A percentile compares a stretch with the other conserved stretches of the same genome.
phyloP scores from a whole-genome alignment of 2,888 invertebrate species.

The Falcaria lacertinaria region DNA sequence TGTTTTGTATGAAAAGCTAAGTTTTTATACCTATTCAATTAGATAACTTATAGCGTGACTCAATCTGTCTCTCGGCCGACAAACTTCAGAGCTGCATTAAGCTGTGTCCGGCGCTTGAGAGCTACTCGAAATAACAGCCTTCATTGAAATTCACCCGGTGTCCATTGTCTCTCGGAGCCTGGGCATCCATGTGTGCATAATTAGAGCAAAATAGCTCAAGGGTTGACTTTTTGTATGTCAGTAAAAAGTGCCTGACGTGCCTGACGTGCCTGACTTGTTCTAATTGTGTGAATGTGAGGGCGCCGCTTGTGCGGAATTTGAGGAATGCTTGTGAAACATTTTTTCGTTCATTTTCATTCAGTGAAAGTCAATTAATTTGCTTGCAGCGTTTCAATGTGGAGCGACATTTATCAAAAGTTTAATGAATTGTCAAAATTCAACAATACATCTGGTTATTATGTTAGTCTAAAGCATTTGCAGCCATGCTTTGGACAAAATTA shows the following conservation, averaged over 20 bases:
- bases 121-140: background rate
- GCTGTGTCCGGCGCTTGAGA: background rate
- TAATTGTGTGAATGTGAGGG: background rate
- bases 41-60: no score
- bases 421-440: no score
- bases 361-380: background rate
- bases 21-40: no score
- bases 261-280: background rate
- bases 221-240: background rate
- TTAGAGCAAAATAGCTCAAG: conserved; percentile 1
- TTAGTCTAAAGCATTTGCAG: no score
- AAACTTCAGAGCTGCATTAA: background rate
- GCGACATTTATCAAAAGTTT: no score
- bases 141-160: conserved; percentile 1
- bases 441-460: no score
- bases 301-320: background rate
- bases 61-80: background rate
- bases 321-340: background rate
- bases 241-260: background rate
- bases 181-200: background rate
- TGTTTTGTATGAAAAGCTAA: no score
- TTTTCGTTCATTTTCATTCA: background rate
- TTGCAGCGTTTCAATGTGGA: no score
- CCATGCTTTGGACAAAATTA: no score
- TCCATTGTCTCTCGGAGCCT: background rate